Base-by-base conservation (phyloP, 2,888 invertebrate species). In the Drosophila robusta region DNA sequence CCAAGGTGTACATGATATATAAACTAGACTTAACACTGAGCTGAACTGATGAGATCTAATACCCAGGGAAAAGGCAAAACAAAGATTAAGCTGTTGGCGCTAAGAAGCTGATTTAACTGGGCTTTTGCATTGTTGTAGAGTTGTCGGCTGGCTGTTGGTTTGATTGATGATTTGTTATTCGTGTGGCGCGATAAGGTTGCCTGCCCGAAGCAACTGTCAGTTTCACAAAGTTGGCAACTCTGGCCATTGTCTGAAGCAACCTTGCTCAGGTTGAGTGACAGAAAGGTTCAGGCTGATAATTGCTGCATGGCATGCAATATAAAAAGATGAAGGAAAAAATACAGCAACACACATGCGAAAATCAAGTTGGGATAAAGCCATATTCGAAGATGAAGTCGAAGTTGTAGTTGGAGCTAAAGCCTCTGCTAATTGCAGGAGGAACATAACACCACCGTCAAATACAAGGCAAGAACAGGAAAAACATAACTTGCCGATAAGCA, bases 271-370 rank as follows among this genome's bases (percentile, higher is more conserved):
- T 84, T 70, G 67, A 87, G 66, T 78, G 76, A 73, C 88, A 76
- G 88, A 69, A 70, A 67, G 64, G 58, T 89, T 87, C 87, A 78
- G 78, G 87, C 80, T 78, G 72, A 84, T 85, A 85, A 87, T 88
- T 85, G 75, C 67, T 38, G 51, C 70, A 72, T 84, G 42, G 52
- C 75, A 78, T 84, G 84, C 81, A 78, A 76, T 80, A 83, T n/a
- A 38, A 26, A 34, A 14, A 9, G 4, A 38, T 24, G 24, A 44
- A 46, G 18, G 18, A 18, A 52, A 52, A 26, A 47, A 38, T 42
- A 49, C 34, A 42, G 42, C 18, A 62, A 56, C 42, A 32, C 8
- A 32, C 32, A 32, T 26, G 26, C 26, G 26, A 26, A 29, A 29
- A 29, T 29, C 8, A 2, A 29, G 3, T 9, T 29, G 9, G 8